Evolutionary conservation across 2,113 vertebrate genomes (phyloP).

Genomic region (Triplophysa dalaica): DNA sequence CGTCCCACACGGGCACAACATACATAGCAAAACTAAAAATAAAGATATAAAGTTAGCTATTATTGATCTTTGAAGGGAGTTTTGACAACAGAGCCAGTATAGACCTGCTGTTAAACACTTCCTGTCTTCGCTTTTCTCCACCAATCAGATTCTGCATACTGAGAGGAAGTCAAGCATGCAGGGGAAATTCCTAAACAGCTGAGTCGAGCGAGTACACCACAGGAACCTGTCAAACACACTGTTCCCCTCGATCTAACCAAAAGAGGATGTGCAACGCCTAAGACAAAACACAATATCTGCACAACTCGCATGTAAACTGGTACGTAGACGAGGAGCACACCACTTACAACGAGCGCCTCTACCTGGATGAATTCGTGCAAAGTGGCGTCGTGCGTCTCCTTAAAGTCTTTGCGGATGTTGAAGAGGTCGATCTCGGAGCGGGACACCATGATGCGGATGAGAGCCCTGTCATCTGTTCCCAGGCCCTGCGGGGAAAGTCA

Average conservation of each 20-base stretch:
- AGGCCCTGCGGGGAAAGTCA: slow-evolving; percentile 76
- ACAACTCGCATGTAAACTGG: slow-evolving; percentile 35
- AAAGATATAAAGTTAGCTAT: slow-evolving; percentile 20
- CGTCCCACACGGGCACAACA: background rate
- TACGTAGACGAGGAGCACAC: slow-evolving; percentile 33
- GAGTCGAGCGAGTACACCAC: slow-evolving; percentile 65
- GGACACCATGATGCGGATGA: slow-evolving; percentile 93
- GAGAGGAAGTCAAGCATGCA: slow-evolving; percentile 72
- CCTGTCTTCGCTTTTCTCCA: slow-evolving; percentile 62
- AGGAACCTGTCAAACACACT: slow-evolving; percentile 65
- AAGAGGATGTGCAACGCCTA: slow-evolving; percentile 61
- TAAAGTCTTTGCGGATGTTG: slow-evolving; percentile 90
- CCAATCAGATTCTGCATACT: slow-evolving; percentile 64
- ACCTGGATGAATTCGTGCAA: slow-evolving; percentile 94
- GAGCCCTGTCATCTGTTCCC: slow-evolving; percentile 90
- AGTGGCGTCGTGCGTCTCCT: slow-evolving; percentile 85
- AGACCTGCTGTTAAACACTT: slow-evolving; percentile 67
- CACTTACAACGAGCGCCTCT: slow-evolving; percentile 77
- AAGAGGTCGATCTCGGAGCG: slow-evolving; percentile 88
- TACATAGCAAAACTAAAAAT: background rate
- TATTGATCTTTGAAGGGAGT: slow-evolving; percentile 60
- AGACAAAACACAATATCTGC: slow-evolving; percentile 34
- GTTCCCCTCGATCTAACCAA: slow-evolving; percentile 56
- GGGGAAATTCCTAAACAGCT: slow-evolving; percentile 83
- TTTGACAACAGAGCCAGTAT: slow-evolving; percentile 65